Percentiles rank a stretch among this genome's conserved stretches.
Conservation (phyloP, 2,113 vertebrate species). For the Eidolon helvum region DNA sequence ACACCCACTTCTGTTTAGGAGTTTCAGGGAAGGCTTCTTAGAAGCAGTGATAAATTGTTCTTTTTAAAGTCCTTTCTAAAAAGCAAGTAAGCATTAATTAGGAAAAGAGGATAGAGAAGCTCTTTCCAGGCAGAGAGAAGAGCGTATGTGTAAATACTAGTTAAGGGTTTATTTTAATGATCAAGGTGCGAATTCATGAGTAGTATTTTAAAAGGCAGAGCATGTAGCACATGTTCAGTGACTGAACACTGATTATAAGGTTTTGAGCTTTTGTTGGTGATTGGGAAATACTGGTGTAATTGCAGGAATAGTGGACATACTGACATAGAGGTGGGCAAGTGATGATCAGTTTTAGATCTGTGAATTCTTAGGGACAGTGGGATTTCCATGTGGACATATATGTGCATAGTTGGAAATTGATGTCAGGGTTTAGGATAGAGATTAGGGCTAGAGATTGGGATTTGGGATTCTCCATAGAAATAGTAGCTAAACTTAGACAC, state of each 20-base stretch:
- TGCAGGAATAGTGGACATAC: neutral
- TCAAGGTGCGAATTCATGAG: neutral
- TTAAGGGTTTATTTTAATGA: neutral
- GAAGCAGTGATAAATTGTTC: neutral
- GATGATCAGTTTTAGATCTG: neutral
- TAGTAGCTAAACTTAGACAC: neutral
- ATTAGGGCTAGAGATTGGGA: neutral
- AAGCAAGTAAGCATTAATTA: neutral
- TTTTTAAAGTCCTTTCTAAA: slow-evolving; percentile 38
- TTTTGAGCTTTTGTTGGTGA: neutral
- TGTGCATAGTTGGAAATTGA: neutral
- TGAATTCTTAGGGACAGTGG: neutral
- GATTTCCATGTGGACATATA: neutral
- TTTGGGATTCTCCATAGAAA: neutral
- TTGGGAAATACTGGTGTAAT: neutral
- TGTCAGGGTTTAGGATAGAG: neutral
- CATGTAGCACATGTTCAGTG: neutral
- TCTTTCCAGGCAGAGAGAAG: neutral
- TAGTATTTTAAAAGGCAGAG: slow-evolving; percentile 3
- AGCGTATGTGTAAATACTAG: neutral
- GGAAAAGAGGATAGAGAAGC: neutral
- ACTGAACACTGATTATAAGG: neutral
- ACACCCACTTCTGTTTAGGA: neutral
- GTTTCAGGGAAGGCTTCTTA: neutral
- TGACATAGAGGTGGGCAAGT: neutral